Evolutionary conservation across 2,888 invertebrate genomes (phyloP).

Genomic region (Apamea sordens): DNA sequence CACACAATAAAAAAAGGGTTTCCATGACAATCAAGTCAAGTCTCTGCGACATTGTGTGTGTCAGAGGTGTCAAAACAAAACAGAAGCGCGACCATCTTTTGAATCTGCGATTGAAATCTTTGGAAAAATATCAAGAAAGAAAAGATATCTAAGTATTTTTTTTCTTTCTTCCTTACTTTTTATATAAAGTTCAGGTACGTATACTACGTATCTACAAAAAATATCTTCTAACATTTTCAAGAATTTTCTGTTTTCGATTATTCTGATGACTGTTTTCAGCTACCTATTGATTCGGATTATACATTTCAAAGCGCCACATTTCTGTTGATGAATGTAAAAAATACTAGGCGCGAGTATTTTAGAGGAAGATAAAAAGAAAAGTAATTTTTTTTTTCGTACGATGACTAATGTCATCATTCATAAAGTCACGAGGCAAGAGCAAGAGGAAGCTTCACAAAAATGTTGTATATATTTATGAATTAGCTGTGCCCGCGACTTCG

Average conservation of each 20-base stretch:
- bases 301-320: slow-evolving; percentile 7
- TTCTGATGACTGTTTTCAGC: slow-evolving; percentile 1
- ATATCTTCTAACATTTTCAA: background rate
- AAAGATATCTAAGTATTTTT: background rate
- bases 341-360: slow-evolving; percentile 18
- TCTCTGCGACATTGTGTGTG: background rate
- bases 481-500: background rate
- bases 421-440: slow-evolving; percentile 9
- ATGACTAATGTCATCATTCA: slow-evolving; percentile 29
- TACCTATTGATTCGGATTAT: slow-evolving; percentile 29
- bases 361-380: slow-evolving; percentile 37
- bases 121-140: background rate
- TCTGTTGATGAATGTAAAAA: slow-evolving; percentile 15
- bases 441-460: slow-evolving; percentile 17
- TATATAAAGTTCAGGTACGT: too few relatives aligned
- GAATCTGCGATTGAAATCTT: background rate
- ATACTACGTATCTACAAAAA: background rate
- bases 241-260: background rate
- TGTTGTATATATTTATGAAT: background rate
- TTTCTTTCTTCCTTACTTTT: too few relatives aligned
- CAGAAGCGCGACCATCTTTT: background rate
- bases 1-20: background rate
- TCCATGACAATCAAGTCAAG: too few relatives aligned
- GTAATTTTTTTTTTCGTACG: slow-evolving; percentile 9
- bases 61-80: background rate